Base-by-base conservation (phyloP, 2,113 vertebrate genomes). In the Monarcha castaneiventris region DNA sequence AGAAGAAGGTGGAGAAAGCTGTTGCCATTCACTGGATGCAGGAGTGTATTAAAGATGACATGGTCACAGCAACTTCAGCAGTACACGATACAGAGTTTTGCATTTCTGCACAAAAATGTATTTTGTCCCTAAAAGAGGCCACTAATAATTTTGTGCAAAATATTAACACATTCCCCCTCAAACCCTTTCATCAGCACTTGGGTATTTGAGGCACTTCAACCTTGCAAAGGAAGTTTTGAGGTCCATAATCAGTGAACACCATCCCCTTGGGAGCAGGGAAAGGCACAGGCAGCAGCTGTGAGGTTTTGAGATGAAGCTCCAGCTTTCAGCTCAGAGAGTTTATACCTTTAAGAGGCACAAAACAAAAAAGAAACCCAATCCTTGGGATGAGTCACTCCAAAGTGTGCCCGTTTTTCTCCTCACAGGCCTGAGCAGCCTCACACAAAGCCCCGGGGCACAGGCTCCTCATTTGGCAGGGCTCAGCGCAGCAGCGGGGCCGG, bases 401-500 rank as follows among this genome's bases (percentile, higher is more conserved):
- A 96, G 78, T 41, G 80, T 85, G 87, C 87, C 93, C 25, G 0
- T 27, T 95, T 90, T 80, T 39, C n/a, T 68, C 84, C 79, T 93
- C 30, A 3, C 48, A 93, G 93, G 93, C 75, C 93, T 94, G 75
- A 95, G 90, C 92, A 95, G 88, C 88, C 90, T 88, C 76, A 56
- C 83, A 95, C 83, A 95, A 90, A 90, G 94, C 76, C 95, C 64
- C 10, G 6, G 90, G 93, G 88, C 83, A 71, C 64, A 56, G 79
- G 86, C 73, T 93, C 93, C 96, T 96, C 96, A 90, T 95, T 96
- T 96, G 94, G 92, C 93, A 94, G 52, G 48, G 76, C 90, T 88
- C 82, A 94, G 63, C 6, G 3, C 85, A 88, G 93, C 56, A 83
- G 52, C 48, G 0, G n/a, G 37, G 58, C 51, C 1, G 39, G 93